Conservation (phyloP, 2,797 vertebrate species). For the Agapornis canus region DNA sequence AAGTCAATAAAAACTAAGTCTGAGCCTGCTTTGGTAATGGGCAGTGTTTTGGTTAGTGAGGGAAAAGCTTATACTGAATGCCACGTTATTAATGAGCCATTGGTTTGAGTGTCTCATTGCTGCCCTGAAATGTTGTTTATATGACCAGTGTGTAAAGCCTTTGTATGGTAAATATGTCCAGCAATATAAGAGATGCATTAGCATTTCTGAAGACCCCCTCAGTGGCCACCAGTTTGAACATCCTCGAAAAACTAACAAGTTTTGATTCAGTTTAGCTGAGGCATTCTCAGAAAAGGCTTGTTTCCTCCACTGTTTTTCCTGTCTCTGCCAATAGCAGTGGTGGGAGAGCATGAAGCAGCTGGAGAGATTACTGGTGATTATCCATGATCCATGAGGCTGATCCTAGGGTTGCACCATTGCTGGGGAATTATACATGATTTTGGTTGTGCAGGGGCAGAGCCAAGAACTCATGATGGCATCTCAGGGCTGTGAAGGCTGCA, state of each 20-base stretch:
- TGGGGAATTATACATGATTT: neutral
- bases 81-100: neutral
- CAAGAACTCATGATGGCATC: rapidly evolving
- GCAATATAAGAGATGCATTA: neutral
- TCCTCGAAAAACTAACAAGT: neutral
- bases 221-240: neutral
- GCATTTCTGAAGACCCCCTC: neutral
- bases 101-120: neutral
- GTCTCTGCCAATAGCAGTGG: neutral
- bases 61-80: neutral
- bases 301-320: neutral
- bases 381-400: neutral
- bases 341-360: neutral
- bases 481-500: neutral
- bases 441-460: neutral
- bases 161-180: neutral
- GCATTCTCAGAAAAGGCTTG: neutral
- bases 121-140: neutral
- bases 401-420: neutral
- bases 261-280: neutral
- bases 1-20: neutral
- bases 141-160: neutral
- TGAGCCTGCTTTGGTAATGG: neutral
- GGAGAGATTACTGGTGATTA: neutral
- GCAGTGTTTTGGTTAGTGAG: neutral